phyloP scores from a whole-genome alignment of 2,888 invertebrate species.

The Ypsolopha sequella region DNA sequence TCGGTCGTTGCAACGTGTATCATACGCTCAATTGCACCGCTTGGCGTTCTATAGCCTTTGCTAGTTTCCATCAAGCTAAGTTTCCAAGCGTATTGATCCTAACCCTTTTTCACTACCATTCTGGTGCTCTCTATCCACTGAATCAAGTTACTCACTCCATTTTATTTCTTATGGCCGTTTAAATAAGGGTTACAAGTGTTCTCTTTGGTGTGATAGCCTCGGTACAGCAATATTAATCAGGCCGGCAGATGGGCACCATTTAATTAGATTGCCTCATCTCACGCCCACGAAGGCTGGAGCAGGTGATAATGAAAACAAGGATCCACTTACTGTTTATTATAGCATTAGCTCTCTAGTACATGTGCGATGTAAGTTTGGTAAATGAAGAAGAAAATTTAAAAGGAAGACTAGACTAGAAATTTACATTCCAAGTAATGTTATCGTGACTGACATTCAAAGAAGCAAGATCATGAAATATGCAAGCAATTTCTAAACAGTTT shows the following conservation, averaged over 20 bases:
- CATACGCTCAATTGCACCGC: conserved; percentile 57
- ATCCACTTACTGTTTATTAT: not conserved
- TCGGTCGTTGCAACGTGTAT: conserved; percentile 40
- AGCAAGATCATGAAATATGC: too few species aligned
- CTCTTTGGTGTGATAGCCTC: not conserved
- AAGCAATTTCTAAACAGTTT: too few species aligned
- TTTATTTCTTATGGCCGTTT: too few species aligned
- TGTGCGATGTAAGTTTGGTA: too few species aligned
- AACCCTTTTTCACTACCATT: too few species aligned
- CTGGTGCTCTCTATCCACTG: not conserved
- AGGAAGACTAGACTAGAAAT: too few species aligned
- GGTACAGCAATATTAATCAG: not conserved
- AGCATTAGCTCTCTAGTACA: too few species aligned
- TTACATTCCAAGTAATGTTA: too few species aligned
- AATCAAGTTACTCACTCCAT: not conserved
- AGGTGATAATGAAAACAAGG: not conserved
- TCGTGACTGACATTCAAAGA: too few species aligned
- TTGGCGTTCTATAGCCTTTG: conserved; percentile 17
- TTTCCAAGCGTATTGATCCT: conserved; percentile 8
- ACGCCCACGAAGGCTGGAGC: not conserved
- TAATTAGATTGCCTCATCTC: not conserved
- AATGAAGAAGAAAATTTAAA: too few species aligned
- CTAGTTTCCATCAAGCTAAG: conserved; percentile 11
- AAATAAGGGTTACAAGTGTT: not conserved
- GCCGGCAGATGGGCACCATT: not conserved